Conservation (phyloP, 2,797 vertebrate genomes). For the Apogon talboti region DNA sequence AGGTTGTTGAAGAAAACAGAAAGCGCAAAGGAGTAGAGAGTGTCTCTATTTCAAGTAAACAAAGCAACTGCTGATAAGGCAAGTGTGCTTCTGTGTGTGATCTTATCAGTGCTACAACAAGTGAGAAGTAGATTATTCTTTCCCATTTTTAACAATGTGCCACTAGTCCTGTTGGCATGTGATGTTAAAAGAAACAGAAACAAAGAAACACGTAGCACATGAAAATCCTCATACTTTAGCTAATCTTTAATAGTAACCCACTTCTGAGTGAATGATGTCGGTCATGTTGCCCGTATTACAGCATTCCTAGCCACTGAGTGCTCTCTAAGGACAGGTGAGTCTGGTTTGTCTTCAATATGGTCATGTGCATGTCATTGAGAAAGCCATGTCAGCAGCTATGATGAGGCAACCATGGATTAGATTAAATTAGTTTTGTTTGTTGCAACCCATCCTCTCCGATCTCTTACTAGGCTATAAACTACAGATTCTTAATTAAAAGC, state of each 20-base stretch:
- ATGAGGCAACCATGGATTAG: slow-evolving; percentile 30
- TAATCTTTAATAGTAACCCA: slow-evolving; percentile 12
- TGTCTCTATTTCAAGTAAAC: slow-evolving; percentile 59
- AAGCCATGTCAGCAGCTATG: slow-evolving; percentile 39
- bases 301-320: slow-evolving; percentile 67
- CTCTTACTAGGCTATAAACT: neutral
- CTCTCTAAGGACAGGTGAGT: slow-evolving; percentile 48
- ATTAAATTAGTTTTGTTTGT: neutral
- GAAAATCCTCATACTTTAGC: slow-evolving; percentile 59
- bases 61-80: slow-evolving; percentile 44
- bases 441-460: neutral
- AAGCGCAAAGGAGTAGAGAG: slow-evolving; percentile 43
- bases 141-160: slow-evolving; percentile 10
- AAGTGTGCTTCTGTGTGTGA: slow-evolving; percentile 25
- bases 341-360: slow-evolving; percentile 46
- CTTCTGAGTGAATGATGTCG: slow-evolving; percentile 36
- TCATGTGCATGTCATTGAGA: slow-evolving; percentile 18
- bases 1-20: slow-evolving; percentile 49
- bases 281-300: slow-evolving; percentile 70
- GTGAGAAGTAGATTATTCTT: slow-evolving; percentile 5
- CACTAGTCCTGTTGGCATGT: slow-evolving; percentile 2
- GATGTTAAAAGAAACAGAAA: slow-evolving; percentile 18
- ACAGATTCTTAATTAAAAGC: no score
- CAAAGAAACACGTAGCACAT: slow-evolving; percentile 57
- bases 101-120: slow-evolving; percentile 21